phyloP scores from a whole-genome alignment of 2,888 invertebrate species.

The Desoria tigrina region DNA sequence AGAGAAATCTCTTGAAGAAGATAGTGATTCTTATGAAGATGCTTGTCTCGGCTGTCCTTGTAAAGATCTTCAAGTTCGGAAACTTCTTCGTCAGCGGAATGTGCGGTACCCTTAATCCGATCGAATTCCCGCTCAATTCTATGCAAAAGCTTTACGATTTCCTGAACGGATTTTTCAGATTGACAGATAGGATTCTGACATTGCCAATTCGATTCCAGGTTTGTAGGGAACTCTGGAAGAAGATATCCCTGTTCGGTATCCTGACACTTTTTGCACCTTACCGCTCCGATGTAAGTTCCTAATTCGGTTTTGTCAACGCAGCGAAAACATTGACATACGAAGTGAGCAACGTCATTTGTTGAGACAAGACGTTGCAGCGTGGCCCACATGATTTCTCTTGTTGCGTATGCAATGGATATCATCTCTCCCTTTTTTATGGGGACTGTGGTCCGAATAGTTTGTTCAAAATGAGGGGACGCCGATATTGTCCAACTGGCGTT shows the following conservation, averaged over 20 bases:
- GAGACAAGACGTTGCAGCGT: constrained; percentile 46
- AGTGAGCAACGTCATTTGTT: constrained; percentile 50
- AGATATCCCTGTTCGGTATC: constrained; percentile 32
- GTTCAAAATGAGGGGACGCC: constrained; percentile 37
- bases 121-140: constrained; percentile 43
- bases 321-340: constrained; percentile 42
- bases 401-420: constrained; percentile 45
- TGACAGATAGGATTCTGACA: constrained; percentile 30
- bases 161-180: constrained; percentile 24
- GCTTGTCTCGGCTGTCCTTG: constrained; percentile 24
- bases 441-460: constrained; percentile 41
- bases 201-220: constrained; percentile 40
- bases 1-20: constrained; percentile 41
- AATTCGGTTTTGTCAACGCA: constrained; percentile 45
- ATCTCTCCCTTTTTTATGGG: constrained; percentile 40
- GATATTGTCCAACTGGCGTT: constrained; percentile 47
- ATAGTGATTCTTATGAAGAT: constrained; percentile 40
- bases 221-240: constrained; percentile 40
- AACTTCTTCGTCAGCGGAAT: constrained; percentile 32
- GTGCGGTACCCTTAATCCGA: constrained; percentile 28
- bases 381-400: constrained; percentile 40
- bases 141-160: constrained; percentile 33
- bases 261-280: constrained; percentile 38
- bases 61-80: constrained; percentile 39
- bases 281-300: constrained; percentile 40